Conservation (phyloP, 2,888 invertebrate species). For the Zeuzera pyrina region DNA sequence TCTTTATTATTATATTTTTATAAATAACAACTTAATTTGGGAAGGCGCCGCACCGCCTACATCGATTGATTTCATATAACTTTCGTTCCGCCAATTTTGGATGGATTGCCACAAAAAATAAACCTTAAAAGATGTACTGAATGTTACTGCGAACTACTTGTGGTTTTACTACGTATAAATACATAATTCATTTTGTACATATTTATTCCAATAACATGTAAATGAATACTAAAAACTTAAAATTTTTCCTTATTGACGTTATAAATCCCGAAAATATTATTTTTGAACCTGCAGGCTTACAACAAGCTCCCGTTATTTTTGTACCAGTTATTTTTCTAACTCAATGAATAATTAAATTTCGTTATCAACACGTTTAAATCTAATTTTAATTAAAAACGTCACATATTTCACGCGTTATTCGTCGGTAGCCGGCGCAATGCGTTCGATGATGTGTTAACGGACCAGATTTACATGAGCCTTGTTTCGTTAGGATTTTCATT, state of each 20-base stretch:
- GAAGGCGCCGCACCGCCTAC: conserved; percentile 62
- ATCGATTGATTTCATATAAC: conserved; percentile 65
- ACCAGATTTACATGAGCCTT: conserved; percentile 38
- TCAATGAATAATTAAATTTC: conserved; percentile 55
- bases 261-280: conserved; percentile 1
- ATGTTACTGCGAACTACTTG: no score
- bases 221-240: background rate
- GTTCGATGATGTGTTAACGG: conserved; percentile 33
- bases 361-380: conserved; percentile 60
- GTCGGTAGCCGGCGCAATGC: conserved; percentile 60
- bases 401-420: conserved; percentile 68
- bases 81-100: conserved; percentile 50
- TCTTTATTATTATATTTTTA: conserved; percentile 55
- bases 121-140: no score
- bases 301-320: conserved; percentile 29
- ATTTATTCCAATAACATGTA: background rate
- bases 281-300: conserved; percentile 1
- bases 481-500: conserved; percentile 23
- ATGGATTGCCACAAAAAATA: conserved; percentile 47
- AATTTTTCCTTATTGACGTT: background rate
- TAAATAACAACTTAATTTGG: conserved; percentile 66
- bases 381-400: conserved; percentile 71
- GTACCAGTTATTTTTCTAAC: conserved; percentile 41
- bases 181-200: background rate
- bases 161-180: no score